Percentiles rank a stretch among this genome's conserved stretches.
Conservation (phyloP, 2,797 vertebrate species). For the Microctenopoma steveboyesi region DNA sequence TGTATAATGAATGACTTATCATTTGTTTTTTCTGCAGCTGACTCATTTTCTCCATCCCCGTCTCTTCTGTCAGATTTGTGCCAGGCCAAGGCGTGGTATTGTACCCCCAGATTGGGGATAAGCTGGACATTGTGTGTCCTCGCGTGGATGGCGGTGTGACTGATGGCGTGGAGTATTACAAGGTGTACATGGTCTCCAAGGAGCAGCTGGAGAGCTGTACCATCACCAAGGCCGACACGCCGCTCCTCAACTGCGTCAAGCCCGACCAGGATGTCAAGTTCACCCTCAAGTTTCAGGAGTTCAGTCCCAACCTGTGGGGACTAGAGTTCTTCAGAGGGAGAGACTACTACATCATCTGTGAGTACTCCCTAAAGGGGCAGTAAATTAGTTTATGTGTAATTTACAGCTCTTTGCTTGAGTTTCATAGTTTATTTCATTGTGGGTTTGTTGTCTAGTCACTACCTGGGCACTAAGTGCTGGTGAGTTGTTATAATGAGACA, state of each 20-base stretch:
- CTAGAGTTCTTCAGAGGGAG: conserved; percentile 96
- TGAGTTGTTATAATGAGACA: background rate
- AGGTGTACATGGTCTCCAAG: conserved; percentile 97
- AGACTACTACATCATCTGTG: conserved; percentile 99
- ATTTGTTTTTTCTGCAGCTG: conserved; percentile 25
- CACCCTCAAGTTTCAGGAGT: conserved; percentile 99
- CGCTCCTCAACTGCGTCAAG: conserved; percentile 96
- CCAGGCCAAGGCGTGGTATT: conserved; percentile 96
- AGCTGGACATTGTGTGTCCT: conserved; percentile 99
- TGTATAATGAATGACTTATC: conserved; percentile 48
- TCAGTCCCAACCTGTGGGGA: conserved; percentile 98
- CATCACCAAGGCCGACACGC: conserved; percentile 96
- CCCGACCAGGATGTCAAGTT: conserved; percentile 99
- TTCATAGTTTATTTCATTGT: background rate
- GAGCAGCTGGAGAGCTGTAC: conserved; percentile 97
- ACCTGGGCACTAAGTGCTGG: background rate
- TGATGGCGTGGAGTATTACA: conserved; percentile 96
- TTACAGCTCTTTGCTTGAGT: conserved; percentile 16
- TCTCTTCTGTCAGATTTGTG: conserved; percentile 87
- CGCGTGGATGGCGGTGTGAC: conserved; percentile 91
- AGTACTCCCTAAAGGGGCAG: conserved; percentile 75
- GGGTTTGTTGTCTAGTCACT: background rate
- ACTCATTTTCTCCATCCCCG: conserved; percentile 33
- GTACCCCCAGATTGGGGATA: conserved; percentile 98
- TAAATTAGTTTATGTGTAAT: conserved; percentile 13